phyloP scores from a whole-genome alignment of 1,140 invertebrate species.

The Achroia grisella region DNA sequence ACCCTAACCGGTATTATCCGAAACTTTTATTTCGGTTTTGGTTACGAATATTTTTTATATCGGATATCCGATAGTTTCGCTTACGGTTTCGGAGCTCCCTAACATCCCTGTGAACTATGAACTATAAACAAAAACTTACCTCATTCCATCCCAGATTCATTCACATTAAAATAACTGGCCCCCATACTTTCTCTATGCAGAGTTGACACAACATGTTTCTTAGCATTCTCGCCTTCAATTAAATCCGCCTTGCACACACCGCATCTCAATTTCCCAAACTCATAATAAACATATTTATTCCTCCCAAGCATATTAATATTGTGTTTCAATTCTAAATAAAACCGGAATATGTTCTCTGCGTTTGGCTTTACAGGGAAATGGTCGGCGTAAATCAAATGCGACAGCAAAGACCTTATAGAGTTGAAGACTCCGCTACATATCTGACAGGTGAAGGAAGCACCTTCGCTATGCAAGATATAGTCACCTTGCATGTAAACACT shows the following conservation, averaged over 20 bases:
- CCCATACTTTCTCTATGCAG: slow-evolving; percentile 61
- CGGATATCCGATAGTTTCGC: no score
- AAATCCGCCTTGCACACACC: slow-evolving; percentile 50
- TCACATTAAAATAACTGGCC: slow-evolving; percentile 57
- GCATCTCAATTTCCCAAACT: slow-evolving; percentile 53
- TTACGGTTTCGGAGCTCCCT: no score
- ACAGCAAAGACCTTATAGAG: slow-evolving; percentile 46
- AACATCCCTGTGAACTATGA: no score
- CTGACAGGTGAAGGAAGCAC: slow-evolving; percentile 41
- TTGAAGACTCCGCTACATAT: slow-evolving; percentile 43
- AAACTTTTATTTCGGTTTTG: no score
- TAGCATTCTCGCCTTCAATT: slow-evolving; percentile 52
- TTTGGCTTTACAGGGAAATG: slow-evolving; percentile 43
- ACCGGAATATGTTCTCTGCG: slow-evolving; percentile 52
- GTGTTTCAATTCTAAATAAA: slow-evolving; percentile 62
- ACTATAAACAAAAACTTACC: slow-evolving; percentile 32
- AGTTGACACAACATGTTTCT: slow-evolving; percentile 49
- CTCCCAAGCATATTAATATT: slow-evolving; percentile 57
- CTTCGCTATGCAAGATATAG: slow-evolving; percentile 51
- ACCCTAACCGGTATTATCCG: no score
- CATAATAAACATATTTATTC: slow-evolving; percentile 58
- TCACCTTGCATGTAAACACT: slow-evolving; percentile 61
- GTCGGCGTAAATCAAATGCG: slow-evolving; percentile 51
- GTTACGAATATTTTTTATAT: no score
- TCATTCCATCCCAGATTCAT: slow-evolving; percentile 47